Evolutionary conservation across 2,888 invertebrate genomes (phyloP).

Genomic region (Epirrhoe alternata): DNA sequence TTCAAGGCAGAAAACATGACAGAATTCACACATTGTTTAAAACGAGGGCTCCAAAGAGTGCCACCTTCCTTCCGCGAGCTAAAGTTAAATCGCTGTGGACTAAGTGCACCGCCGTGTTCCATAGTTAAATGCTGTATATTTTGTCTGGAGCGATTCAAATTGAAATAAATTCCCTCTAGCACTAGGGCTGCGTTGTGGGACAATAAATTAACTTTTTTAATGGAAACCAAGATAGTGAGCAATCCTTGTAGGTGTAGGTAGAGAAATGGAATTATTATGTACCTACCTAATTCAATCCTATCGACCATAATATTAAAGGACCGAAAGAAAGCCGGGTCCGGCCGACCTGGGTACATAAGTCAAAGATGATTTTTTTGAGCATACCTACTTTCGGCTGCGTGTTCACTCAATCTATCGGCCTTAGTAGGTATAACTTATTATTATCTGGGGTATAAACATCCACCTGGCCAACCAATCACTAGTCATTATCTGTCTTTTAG

Average conservation of each 20-base stretch:
- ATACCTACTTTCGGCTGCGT: too few species aligned
- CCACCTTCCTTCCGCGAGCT: slow-evolving; percentile 23
- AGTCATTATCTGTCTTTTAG: too few species aligned
- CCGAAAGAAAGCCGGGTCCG: too few species aligned
- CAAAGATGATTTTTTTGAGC: too few species aligned
- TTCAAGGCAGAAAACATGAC: slow-evolving; percentile 3
- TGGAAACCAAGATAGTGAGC: slow-evolving; percentile 1
- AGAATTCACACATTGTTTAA: slow-evolving; percentile 24
- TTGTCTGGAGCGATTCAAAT: slow-evolving; percentile 38
- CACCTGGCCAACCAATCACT: too few species aligned
- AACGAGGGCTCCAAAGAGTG: slow-evolving; percentile 19
- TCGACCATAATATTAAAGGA: not conserved
- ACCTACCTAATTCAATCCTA: not conserved
- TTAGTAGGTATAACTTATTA: too few species aligned
- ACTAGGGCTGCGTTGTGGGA: slow-evolving; percentile 9
- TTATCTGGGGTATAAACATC: too few species aligned
- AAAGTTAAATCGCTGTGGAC: slow-evolving; percentile 35
- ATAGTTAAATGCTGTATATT: slow-evolving; percentile 43
- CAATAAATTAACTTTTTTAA: not conserved
- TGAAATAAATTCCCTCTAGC: slow-evolving; percentile 40
- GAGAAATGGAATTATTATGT: too few species aligned
- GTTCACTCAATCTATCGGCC: too few species aligned
- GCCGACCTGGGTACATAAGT: too few species aligned
- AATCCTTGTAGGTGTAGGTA: not conserved
- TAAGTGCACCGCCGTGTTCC: slow-evolving; percentile 44